Conservation (phyloP, 1,140 invertebrate species). For the Nasonia vitripennis region DNA sequence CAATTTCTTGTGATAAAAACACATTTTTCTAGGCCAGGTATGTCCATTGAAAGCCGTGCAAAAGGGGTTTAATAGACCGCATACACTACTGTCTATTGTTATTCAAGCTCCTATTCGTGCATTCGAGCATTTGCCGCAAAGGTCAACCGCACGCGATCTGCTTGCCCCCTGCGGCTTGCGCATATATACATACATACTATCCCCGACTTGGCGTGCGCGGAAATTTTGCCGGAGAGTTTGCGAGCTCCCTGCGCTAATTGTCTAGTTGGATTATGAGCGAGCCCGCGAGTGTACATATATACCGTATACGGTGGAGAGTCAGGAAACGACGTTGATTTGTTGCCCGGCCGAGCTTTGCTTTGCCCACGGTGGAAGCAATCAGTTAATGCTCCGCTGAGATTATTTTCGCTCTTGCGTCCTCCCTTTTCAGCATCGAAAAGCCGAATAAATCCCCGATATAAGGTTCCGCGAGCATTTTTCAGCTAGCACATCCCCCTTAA, state of each 20-base stretch:
- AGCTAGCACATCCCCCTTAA: no score
- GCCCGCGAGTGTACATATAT: not conserved
- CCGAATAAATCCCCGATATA: not conserved
- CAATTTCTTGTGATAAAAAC: no score
- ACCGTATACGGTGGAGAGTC: not conserved
- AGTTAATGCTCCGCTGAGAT: not conserved
- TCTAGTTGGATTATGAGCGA: constrained; percentile 3
- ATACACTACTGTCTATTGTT: no score
- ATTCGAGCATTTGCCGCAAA: not conserved
- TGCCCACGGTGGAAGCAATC: not conserved
- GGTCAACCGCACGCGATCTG: not conserved
- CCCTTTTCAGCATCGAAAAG: not conserved
- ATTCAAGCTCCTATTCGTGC: not conserved
- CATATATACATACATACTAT: not conserved
- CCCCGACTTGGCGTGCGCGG: not conserved
- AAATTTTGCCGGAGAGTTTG: not conserved
- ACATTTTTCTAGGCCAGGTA: no score
- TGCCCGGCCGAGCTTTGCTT: not conserved
- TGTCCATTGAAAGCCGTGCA: no score
- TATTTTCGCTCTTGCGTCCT: not conserved
- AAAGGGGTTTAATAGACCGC: no score
- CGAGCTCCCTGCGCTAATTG: not conserved
- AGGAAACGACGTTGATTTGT: not conserved
- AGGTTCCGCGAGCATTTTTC: no score
- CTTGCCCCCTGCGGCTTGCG: not conserved